Evolutionary conservation across 2,113 vertebrate genomes (phyloP), one percentile per base, ranked within the genome.

Genomic region (Coptodon bakossiorum): DNA sequence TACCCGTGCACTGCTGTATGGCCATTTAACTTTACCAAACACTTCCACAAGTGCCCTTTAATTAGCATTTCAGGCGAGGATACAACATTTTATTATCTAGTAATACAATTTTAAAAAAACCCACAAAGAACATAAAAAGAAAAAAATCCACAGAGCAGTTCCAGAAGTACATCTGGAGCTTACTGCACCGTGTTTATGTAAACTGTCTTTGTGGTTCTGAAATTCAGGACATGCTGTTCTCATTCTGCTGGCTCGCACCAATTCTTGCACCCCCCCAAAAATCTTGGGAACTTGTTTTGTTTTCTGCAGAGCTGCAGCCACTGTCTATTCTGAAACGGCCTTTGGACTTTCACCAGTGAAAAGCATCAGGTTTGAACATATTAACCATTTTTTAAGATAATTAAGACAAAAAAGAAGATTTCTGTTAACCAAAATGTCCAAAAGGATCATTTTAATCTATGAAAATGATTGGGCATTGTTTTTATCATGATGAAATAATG

Each of bases 61-160:
- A 52, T 52, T 78, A 31, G 9, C 43, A 50, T 29, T 78, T 50
- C 16, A 31, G 71, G 16, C 16, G 3, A 12, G 16, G 71, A 31
- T 12, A 78, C 13, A 76, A 48, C 6, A 48, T 48, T 50, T 50
- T 50, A 50, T 78, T 50, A n/a, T 48, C 27, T 31, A 29, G 6
- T 31, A 19, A 29, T 8, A 31, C 17, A 22, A 12, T 36, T 10
- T 1, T 0, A 6, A 6, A 10, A 11, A 57, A 34, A 3, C 0
- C 6, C 3, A 63, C 43, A 50, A 19, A 78, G 73, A 5, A 50
- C 45, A 50, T 76, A 50, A 50, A 31, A 78, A 48, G 17, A 29
- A 31, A 76, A 6, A 71, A 45, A 73, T 45, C 13, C 22, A 27
- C 24, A 50, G 14, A 73, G 14, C 14, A 31, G 71, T 31, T 29